Base-by-base conservation (phyloP, 2,797 vertebrate genomes). In the Gymnodraco acuticeps region DNA sequence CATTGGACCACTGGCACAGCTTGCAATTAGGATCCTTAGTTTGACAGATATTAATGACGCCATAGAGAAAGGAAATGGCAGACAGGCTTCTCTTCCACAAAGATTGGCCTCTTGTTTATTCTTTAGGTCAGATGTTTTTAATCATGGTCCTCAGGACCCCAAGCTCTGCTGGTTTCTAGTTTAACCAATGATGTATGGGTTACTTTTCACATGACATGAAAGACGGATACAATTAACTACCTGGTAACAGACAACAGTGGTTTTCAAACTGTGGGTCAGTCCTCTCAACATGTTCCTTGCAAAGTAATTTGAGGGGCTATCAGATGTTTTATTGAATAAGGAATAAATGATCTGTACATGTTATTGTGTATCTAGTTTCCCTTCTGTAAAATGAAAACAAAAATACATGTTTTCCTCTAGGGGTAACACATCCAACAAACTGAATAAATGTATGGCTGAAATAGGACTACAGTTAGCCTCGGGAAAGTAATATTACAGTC, bases 41-140 rank as follows among this genome's bases (percentile, higher is more conserved):
- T 85, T 91, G 90, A 77, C 87, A 90, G 88, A 88, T 89, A 91
- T 93, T 94, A 90, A 93, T 90, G 84, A 89, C 70, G 64, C 79
- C 80, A 80, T 74, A 83, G 64, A 86, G 73, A 76, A 71, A 84
- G 88, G 79, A 90, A 89, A 91, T 85, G 81, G 83, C 83, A 87
- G 82, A 78, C 79, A 77, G 90, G 79, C 67, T 77, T 86, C 70
- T 87, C 84, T 80, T 79, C 71, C 64, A 77, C 84, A 88, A 46
- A 66, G 60, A 52, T 45, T 20, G 45, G 75, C 73, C 73, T 85
- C 73, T 51, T 91, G 83, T 89, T 89, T 90, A 87, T 86, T 88
- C 82, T 88, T 80, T 74, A 66, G 85, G 85, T 77, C 86, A 85
- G 76, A 83, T 56, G 62, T 80, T 87, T 70, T 88, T 81, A 82